Conservation (phyloP, 2,113 vertebrate genomes). For the Eublepharis macularius region DNA sequence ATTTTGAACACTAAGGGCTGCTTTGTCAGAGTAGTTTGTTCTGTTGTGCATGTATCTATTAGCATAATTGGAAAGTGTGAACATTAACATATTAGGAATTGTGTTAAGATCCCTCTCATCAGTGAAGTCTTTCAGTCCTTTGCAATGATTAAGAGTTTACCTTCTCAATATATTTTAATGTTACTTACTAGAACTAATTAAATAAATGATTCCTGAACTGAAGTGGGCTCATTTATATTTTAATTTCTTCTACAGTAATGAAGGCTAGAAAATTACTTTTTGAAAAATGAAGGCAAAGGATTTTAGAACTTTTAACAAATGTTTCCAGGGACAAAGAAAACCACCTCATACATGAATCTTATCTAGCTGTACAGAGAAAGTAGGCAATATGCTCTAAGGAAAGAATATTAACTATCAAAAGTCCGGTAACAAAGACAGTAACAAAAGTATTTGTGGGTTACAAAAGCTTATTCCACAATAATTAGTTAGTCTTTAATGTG, state of each 20-base stretch:
- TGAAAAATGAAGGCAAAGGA: neutral
- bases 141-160: neutral
- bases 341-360: neutral
- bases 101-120: neutral
- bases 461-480: neutral
- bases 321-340: neutral
- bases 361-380: neutral
- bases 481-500: neutral
- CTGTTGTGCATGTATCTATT: slow-evolving; percentile 12
- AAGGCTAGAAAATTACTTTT: neutral
- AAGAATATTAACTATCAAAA: neutral
- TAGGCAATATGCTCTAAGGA: rapidly evolving
- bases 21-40: slow-evolving; percentile 12
- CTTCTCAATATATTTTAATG: neutral
- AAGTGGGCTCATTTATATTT: neutral
- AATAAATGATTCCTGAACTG: neutral
- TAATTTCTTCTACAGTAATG: neutral
- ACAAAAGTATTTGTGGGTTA: neutral
- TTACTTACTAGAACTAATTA: neutral
- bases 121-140: neutral
- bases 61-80: slow-evolving; percentile 7
- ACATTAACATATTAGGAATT: slow-evolving; percentile 10
- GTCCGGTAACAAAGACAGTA: neutral
- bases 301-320: neutral
- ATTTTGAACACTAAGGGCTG: slow-evolving; percentile 1